phyloP scores from a whole-genome alignment of 2,113 vertebrate species.

The Chaetura pelagica region DNA sequence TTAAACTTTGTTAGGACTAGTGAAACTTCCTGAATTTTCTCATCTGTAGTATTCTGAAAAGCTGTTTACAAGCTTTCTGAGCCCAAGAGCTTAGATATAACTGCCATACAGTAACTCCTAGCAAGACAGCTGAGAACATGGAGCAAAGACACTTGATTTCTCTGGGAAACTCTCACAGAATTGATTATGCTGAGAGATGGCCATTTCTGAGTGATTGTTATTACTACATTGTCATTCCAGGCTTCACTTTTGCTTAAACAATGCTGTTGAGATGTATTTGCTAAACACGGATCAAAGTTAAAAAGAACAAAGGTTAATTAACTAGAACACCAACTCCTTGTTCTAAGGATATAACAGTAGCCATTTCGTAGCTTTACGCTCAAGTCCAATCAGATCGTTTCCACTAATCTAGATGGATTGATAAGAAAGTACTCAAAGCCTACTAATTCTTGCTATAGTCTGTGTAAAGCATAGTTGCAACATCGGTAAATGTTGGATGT shows the following conservation, averaged over 20 bases:
- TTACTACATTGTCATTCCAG: background rate
- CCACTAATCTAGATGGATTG: background rate
- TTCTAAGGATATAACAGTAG: background rate
- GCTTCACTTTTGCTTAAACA: background rate
- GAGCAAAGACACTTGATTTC: background rate
- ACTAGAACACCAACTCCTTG: background rate
- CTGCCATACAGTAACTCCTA: background rate
- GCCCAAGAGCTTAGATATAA: fast-evolving
- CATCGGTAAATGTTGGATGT: background rate
- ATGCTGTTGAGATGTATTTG: background rate
- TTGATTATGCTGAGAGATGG: background rate
- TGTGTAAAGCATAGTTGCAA: background rate
- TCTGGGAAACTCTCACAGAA: background rate
- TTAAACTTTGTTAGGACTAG: background rate
- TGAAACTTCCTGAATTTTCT: background rate
- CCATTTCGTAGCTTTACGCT: background rate
- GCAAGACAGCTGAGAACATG: background rate
- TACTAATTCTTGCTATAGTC: background rate
- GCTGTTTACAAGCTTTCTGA: background rate
- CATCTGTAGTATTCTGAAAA: background rate
- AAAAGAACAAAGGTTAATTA: background rate
- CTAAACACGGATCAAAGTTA: background rate
- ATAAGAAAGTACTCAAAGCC: background rate
- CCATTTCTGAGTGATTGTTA: background rate
- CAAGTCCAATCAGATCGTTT: background rate